A percentile compares a stretch with the other conserved stretches of the same genome.
These are phyloP conservation scores for Eulemur rufifrons DNA, from an alignment of 2,113 vertebrate genomes.

Conservation along the genomic window DNA sequence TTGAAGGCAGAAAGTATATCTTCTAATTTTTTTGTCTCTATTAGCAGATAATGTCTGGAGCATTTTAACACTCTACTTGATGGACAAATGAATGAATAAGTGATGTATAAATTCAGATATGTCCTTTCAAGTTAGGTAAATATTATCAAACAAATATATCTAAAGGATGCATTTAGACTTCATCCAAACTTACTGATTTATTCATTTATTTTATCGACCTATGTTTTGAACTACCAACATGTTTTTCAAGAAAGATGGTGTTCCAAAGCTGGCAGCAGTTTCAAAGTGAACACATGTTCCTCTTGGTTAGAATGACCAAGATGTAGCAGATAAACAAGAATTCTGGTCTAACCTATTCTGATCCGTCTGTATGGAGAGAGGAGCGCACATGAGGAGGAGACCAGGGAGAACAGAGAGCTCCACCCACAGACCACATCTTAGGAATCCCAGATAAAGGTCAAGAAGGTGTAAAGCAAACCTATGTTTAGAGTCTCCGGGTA, in stretches of 20 bases:
- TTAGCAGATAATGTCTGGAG: neutral
- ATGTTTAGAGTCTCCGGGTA: neutral
- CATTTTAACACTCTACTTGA: neutral
- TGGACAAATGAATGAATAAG: neutral
- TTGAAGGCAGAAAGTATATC: neutral
- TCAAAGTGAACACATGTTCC: neutral
- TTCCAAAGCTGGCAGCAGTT: neutral
- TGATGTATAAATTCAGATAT: neutral
- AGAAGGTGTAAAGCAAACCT: neutral
- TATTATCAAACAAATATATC: neutral
- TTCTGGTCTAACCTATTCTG: neutral
- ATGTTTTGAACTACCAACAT: neutral
- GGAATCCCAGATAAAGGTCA: neutral
- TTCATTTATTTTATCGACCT: neutral
- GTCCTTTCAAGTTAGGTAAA: neutral
- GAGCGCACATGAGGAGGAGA: accelerated
- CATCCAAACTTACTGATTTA: neutral
- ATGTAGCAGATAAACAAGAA: neutral
- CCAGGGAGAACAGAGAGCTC: too few species aligned
- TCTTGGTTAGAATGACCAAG: neutral
- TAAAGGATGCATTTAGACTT: neutral
- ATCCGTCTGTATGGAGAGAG: too few species aligned
- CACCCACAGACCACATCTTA: too few species aligned
- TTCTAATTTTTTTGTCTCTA: neutral
- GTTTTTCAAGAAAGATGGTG: neutral